Base-by-base conservation (phyloP, 92 coral and sea anemone genomes). In the Umimayanthus chanpuru region DNA sequence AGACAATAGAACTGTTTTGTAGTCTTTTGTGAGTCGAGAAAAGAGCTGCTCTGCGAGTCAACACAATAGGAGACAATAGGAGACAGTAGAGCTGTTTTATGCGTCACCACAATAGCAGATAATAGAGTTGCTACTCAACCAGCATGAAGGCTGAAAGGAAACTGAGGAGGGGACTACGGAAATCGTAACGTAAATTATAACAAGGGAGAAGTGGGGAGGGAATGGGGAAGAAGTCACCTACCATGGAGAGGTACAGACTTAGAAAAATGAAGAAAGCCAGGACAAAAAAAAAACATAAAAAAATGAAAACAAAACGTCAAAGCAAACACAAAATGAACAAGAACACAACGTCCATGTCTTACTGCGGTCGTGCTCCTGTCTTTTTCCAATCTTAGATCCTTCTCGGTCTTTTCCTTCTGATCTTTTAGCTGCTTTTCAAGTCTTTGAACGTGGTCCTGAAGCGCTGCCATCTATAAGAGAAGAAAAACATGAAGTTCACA, bases 311-410 rank as follows among this genome's bases (percentile, higher is more conserved):
- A 71, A 39, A 9, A 73, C 20, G 41, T 73, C 23, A 73, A 75
- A 36, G 23, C 29, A 73, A 36, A 73, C 11, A 18, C 20, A 32
- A 2, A 73, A 75, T 43, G 1, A 15, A 5, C 15, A 20, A 71
- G 8, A 71, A 72, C 20, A 28, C 21, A 14, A 78, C 44, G 25
- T 15, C 16, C 23, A 28, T n/a, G 2, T 79, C 96, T 88, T 88
- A 95, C 98, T 94, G 91, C 90, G 26, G 92, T 91, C 6, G 88
- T 82, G 67, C 89, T 94, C 21, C 93, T 79, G 25, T 93, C 96
- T 70, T 90, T 87, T 73, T 93, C 89, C 40, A 32, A 79, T 68
- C 91, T 88, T 41, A 93, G 79, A 72, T 84, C 84, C 75, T 66
- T 86, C 32, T 90, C 94, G 18, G 92, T 85, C 66, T 91, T 95